phyloP scores from a whole-genome alignment of 2,113 vertebrate genomes.

The Chionis minor region DNA sequence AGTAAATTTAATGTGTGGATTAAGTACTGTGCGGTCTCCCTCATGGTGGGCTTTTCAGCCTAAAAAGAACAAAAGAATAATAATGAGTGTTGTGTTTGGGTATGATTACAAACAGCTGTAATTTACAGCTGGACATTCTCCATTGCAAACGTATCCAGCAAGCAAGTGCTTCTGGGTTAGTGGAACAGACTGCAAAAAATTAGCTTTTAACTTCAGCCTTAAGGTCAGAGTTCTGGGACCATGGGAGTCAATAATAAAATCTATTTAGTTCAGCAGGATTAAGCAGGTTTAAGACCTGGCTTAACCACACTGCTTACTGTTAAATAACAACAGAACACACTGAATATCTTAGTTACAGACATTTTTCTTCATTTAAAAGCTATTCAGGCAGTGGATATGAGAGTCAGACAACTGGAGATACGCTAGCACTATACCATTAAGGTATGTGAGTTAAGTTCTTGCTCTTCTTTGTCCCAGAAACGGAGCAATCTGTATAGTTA shows the following conservation, averaged over 20 bases:
- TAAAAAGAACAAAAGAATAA: constrained; percentile 60
- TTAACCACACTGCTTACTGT: constrained; percentile 41
- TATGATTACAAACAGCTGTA: constrained; percentile 60
- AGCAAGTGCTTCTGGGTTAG: constrained; percentile 43
- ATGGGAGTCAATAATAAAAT: constrained; percentile 54
- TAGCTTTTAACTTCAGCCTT: constrained; percentile 50
- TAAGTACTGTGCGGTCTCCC: constrained; percentile 1
- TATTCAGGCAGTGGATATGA: background rate
- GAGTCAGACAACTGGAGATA: background rate
- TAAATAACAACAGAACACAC: constrained; percentile 46
- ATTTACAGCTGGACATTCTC: constrained; percentile 59
- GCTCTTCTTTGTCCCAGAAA: background rate
- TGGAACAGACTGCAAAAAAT: constrained; percentile 31
- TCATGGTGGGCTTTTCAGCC: constrained; percentile 57
- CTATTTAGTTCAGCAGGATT: constrained; percentile 55
- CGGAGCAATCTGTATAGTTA: background rate
- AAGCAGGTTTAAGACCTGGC: constrained; percentile 46
- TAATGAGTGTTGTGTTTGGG: constrained; percentile 51
- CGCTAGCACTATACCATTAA: background rate
- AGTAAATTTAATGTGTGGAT: constrained; percentile 48
- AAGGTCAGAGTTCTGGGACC: constrained; percentile 52
- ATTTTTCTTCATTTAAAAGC: constrained; percentile 42
- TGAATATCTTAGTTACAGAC: constrained; percentile 22
- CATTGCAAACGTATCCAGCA: background rate
- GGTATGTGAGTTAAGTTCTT: constrained; percentile 20